A percentile compares a stretch with the other conserved stretches of the same genome.
phyloP scores from a whole-genome alignment of 2,113 vertebrate genomes.

The Cyprinodon brontotheroides region DNA sequence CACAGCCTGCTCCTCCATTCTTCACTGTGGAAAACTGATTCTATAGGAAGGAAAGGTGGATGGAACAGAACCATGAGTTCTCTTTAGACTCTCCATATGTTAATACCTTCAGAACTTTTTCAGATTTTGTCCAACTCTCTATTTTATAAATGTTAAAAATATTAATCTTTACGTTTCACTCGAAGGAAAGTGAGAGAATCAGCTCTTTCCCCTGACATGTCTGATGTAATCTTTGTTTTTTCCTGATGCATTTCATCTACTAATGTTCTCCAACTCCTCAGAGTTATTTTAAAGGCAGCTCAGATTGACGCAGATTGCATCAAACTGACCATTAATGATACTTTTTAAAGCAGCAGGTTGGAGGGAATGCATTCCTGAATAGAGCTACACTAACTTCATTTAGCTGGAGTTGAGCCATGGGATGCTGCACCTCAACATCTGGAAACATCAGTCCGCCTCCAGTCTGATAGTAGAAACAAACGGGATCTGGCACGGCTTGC shows the following conservation, averaged over 20 bases:
- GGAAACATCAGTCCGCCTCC: neutral
- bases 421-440: slow-evolving; percentile 35
- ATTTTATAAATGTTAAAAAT: too few relatives aligned
- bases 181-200: too few relatives aligned
- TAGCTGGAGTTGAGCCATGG: slow-evolving; percentile 18
- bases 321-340: neutral
- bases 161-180: too few relatives aligned
- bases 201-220: too few relatives aligned
- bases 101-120: too few relatives aligned
- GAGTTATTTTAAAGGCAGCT: neutral
- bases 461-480: neutral
- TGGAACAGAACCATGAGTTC: too few relatives aligned
- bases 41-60: neutral
- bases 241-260: neutral
- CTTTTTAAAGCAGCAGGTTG: neutral
- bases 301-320: neutral
- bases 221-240: too few relatives aligned
- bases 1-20: too few relatives aligned
- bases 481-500: slow-evolving; percentile 4
- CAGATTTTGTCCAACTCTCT: too few relatives aligned
- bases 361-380: neutral
- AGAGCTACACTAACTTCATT: slow-evolving; percentile 21
- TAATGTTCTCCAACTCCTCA: neutral
- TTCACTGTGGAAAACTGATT: neutral
- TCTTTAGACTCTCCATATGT: too few relatives aligned